Percentiles rank a stretch among this genome's conserved stretches.
Evolutionary conservation across 2,888 invertebrate genomes (phyloP).

Genomic region (Aspidapion aeneum): DNA sequence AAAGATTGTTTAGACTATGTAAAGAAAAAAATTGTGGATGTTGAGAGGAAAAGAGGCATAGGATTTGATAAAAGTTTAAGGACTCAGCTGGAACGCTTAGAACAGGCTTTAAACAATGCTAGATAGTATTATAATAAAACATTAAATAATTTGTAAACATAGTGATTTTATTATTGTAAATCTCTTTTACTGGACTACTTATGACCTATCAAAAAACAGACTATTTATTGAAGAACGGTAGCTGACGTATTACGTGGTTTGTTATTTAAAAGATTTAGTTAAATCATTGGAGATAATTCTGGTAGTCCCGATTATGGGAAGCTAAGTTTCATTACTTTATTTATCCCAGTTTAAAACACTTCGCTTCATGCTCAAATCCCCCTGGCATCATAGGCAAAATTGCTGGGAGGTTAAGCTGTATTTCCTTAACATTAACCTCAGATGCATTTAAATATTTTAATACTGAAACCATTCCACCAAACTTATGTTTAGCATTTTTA

Average conservation of each 20-base stretch:
- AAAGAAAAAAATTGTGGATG: slow-evolving; percentile 42
- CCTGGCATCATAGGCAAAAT: slow-evolving; percentile 37
- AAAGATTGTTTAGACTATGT: slow-evolving; percentile 40
- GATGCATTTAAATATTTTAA: slow-evolving; percentile 37
- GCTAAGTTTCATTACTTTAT: slow-evolving; percentile 34
- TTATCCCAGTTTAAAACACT: slow-evolving; percentile 36
- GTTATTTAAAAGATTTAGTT: slow-evolving; percentile 38
- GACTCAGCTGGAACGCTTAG: slow-evolving; percentile 39
- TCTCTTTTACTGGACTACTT: too few species aligned
- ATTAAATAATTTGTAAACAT: too few species aligned
- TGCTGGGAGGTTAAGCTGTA: slow-evolving; percentile 36
- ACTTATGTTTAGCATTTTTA: slow-evolving; percentile 36
- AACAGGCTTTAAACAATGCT: slow-evolving; percentile 23
- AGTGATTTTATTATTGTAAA: too few species aligned
- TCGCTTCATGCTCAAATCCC: slow-evolving; percentile 28
- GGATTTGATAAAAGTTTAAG: slow-evolving; percentile 48
- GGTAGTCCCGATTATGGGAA: slow-evolving; percentile 32
- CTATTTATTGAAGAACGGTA: slow-evolving; percentile 41
- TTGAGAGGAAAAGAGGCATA: slow-evolving; percentile 49
- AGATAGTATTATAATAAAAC: background rate
- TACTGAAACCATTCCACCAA: slow-evolving; percentile 32
- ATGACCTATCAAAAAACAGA: too few species aligned
- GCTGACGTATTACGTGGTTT: slow-evolving; percentile 37
- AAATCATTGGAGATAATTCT: slow-evolving; percentile 35
- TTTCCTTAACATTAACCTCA: slow-evolving; percentile 27